Base-by-base conservation (phyloP, 2,797 vertebrate genomes). In the Menidia menidia region DNA sequence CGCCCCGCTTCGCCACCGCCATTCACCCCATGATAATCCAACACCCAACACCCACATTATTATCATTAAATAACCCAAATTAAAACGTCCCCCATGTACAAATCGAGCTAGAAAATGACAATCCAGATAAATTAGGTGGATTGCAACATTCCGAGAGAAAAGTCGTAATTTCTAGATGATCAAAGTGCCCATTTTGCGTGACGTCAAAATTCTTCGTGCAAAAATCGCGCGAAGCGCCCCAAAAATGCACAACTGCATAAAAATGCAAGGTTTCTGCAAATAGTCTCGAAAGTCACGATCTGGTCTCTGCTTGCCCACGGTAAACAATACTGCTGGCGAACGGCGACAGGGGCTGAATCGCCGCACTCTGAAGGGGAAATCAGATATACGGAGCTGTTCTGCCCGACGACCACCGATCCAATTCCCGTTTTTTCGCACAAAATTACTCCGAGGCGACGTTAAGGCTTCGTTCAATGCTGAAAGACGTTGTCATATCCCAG, bases 1-100 rank as follows among this genome's bases (percentile, higher is more conserved):
- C 96, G 96, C 96, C 96, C 94, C 95, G 94, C 95, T 94, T 91
- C 94, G 95, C 95, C 95, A 95, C 88, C 92, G 93, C 93, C 94
- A 93, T 90, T 95, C 94, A 95, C 89, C 94, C 94, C 94, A 95
- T 94, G 94, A 94, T 94, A 94, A 94, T 94, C 93, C 94, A 92
- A 92, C 94, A 93, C 93, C 93, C 94, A 92, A 93, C 93, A 94
- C 90, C 94, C 94, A 94, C 94, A 95, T 95, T 92, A 93, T 94
- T 81, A 86, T 87, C 92, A 88, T 91, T 92, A 90, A 93, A 94
- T 91, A 82, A 73, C 77, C 79, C 77, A 0, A 76, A 80, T 77
- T 87, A 88, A 91, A 90, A 86, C 71, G 77, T 87, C 57, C 82
- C 80, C 88, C 88, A 90, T 91, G 88, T 71, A 89, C 82, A 89